Conservation (phyloP, 2,113 vertebrate genomes). For the Reinhardtius hippoglossoides region DNA sequence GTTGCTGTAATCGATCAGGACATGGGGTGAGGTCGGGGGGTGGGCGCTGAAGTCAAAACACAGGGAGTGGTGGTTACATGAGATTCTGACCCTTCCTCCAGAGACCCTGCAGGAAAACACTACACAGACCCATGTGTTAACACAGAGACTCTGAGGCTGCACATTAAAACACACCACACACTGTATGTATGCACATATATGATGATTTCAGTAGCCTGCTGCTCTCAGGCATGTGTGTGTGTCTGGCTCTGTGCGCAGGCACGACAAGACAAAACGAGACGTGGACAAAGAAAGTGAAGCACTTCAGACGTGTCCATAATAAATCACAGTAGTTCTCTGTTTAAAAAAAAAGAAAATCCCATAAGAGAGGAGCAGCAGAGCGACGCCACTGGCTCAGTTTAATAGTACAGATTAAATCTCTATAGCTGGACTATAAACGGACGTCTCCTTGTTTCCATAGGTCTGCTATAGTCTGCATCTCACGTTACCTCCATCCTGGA, state of each 20-base stretch:
- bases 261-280: conserved; percentile 31
- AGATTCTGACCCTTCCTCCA: conserved; percentile 46
- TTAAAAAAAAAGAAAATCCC: conserved; percentile 62
- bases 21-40: conserved; percentile 27
- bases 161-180: not conserved
- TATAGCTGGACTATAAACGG: conserved; percentile 68
- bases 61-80: conserved; percentile 39
- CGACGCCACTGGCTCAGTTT: conserved; percentile 45
- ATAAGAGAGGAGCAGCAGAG: conserved; percentile 55
- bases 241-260: conserved; percentile 29
- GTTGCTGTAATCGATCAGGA: conserved; percentile 54
- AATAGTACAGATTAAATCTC: conserved; percentile 75
- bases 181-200: not conserved
- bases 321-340: conserved; percentile 77
- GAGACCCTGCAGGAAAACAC: conserved; percentile 40
- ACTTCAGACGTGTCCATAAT: conserved; percentile 46
- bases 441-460: conserved; percentile 64
- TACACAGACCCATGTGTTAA: conserved; percentile 44
- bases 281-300: conserved; percentile 32
- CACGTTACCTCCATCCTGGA: conserved; percentile 66
- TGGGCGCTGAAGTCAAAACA: not conserved
- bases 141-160: not conserved
- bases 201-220: conserved; percentile 16
- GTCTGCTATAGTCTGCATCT: conserved; percentile 60
- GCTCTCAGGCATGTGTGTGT: not conserved